Percentiles rank a stretch among this genome's conserved stretches.
phyloP scores from a whole-genome alignment of 1,140 invertebrate species.

The Drosophila setifemur region DNA sequence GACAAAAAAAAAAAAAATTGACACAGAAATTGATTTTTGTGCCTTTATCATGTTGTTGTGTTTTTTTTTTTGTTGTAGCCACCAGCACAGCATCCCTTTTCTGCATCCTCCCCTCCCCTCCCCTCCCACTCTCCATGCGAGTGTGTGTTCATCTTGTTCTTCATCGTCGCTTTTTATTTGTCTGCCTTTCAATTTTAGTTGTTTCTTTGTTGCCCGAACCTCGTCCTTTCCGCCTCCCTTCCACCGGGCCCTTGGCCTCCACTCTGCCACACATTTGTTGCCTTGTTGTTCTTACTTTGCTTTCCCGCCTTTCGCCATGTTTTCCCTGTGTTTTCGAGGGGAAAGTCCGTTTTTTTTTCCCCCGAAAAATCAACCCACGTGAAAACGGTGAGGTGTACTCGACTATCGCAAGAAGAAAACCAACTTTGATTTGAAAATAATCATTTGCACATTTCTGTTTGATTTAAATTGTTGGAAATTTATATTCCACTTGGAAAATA shows the following conservation, averaged over 20 bases:
- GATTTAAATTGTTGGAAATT: no score
- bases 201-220: conserved; percentile 27
- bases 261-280: no score
- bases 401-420: background rate
- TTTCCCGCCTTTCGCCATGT: conserved; percentile 13
- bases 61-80: conserved; percentile 28
- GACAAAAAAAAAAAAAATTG: conserved; percentile 42
- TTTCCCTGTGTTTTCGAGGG: background rate
- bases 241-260: background rate
- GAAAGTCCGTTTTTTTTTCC: background rate
- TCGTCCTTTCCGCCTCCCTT: background rate
- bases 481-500: no score
- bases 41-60: conserved; percentile 60
- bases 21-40: conserved; percentile 75
- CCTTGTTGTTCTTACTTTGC: conserved; percentile 14
- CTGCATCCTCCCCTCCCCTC: background rate
- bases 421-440: background rate
- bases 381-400: conserved; percentile 12
- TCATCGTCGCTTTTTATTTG: conserved; percentile 31
- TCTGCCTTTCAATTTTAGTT: conserved; percentile 49
- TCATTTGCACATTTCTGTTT: no score
- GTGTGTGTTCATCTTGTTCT: conserved; percentile 13
- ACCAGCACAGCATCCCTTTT: conserved; percentile 46
- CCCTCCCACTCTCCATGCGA: background rate
- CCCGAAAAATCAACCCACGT: background rate